Base-by-base conservation (phyloP, 1,140 invertebrate genomes). In the Formica exsecta region DNA sequence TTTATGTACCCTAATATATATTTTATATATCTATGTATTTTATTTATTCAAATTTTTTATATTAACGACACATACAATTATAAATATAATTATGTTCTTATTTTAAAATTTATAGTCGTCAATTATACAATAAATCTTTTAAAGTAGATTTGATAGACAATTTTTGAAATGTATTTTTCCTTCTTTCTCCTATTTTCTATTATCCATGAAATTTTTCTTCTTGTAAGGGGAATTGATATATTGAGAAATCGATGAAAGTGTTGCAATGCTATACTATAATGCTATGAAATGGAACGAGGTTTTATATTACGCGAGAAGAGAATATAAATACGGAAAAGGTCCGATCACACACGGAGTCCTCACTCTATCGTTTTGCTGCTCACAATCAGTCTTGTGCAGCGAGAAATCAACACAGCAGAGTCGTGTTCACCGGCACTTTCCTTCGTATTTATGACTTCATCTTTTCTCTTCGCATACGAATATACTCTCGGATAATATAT, bases 381-480 rank as follows among this genome's bases (percentile, higher is more conserved):
- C 79, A 32, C 32, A 32, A 32, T 32, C 32, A 61, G 25, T 81
- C 64, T 57, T 57, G 64, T 62, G 44, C 64, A 68, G 76, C 64
- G 25, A 73, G 79, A 81, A 81, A 81, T 81, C 66, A 81, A 81
- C 65, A 32, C 66, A 59, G 38, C 76, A 22, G 44, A 64, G 44
- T 80, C 64, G 36, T 80, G 76, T 80, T 68, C 48, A 36, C 64
- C 29, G 48, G 13, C 64, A 80, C 76, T 80, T 80, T 80, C 64
- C 32, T 80, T 68, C 62, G 76, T 38, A 68, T 80, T 80, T 80
- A 68, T 68, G 76, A 80, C 76, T 80, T 68, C 13, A 80, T 66
- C 76, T 68, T 80, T 80, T 54, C 76, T 80, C 76, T 80, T 80
- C 68, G 76, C 48, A 80, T 80, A 22, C 44, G 22, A 48, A 36